phyloP scores from a whole-genome alignment of 1,140 invertebrate species.

The Solen grandis region DNA sequence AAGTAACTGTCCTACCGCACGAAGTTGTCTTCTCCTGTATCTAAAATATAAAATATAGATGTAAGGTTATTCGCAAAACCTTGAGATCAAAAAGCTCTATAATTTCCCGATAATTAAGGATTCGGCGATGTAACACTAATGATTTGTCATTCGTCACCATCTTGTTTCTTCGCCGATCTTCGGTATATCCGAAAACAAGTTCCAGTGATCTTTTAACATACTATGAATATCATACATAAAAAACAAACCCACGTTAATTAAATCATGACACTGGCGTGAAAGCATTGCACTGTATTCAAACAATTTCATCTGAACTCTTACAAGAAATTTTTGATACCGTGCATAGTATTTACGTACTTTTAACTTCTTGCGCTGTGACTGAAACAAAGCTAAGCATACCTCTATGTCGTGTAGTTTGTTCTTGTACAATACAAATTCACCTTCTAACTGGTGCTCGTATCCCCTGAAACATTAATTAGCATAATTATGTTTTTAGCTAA shows the following conservation, averaged over 20 bases:
- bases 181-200: neutral
- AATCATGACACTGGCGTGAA: no score
- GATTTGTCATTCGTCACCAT: no score
- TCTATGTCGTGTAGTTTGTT: constrained; percentile 12
- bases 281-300: no score
- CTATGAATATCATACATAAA: no score
- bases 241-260: no score
- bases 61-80: no score
- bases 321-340: neutral
- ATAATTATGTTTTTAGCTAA: no score
- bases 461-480: no score
- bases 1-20: constrained; percentile 7
- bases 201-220: neutral
- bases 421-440: constrained; percentile 11
- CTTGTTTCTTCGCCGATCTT: neutral
- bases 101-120: no score
- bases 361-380: no score
- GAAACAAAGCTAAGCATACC: constrained; percentile 6
- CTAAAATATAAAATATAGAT: neutral
- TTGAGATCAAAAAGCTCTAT: no score
- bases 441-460: constrained; percentile 14
- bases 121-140: no score
- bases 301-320: neutral
- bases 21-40: constrained; percentile 17
- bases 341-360: neutral